Evolutionary conservation across 2,888 invertebrate genomes (phyloP).

Genomic region (Apodemia duryi): DNA sequence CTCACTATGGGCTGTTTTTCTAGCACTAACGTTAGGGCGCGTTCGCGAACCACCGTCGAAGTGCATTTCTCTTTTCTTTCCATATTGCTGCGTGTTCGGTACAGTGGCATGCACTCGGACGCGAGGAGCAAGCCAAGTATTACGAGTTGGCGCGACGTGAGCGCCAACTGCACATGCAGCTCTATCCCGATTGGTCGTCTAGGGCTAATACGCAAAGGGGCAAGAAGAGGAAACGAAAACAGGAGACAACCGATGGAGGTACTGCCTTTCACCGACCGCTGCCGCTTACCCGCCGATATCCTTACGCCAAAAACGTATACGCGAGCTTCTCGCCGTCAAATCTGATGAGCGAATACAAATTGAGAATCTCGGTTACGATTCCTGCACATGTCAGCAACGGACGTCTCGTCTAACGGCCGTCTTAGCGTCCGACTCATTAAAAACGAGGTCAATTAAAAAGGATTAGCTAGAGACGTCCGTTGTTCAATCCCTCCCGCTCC

Average conservation of each 20-base stretch:
- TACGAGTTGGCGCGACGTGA: slow-evolving; percentile 99
- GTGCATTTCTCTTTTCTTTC: slow-evolving; percentile 79
- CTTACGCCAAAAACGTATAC: slow-evolving; percentile 17
- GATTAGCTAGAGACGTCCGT: slow-evolving; percentile 66
- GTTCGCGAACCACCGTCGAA: slow-evolving; percentile 64
- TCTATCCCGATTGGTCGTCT: slow-evolving; percentile 99
- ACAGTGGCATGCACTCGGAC: slow-evolving; percentile 99
- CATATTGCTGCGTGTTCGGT: slow-evolving; percentile 73
- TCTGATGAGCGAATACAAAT: slow-evolving; percentile 19
- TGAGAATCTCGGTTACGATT: slow-evolving; percentile 41
- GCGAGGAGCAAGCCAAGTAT: slow-evolving; percentile 99
- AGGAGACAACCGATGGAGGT: slow-evolving; percentile 98
- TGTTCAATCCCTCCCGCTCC: slow-evolving; percentile 43
- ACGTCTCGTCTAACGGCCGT: slow-evolving; percentile 47
- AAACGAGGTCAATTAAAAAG: slow-evolving; percentile 72
- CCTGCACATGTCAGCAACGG: slow-evolving; percentile 45
- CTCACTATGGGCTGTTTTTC: slow-evolving; percentile 83
- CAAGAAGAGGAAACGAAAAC: slow-evolving; percentile 99
- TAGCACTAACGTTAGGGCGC: slow-evolving; percentile 82
- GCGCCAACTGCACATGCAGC: slow-evolving; percentile 99
- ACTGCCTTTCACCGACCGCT: slow-evolving; percentile 79
- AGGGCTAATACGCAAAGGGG: slow-evolving; percentile 99
- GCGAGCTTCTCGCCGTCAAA: slow-evolving; percentile 25
- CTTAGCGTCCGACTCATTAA: slow-evolving; percentile 51
- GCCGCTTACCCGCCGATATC: slow-evolving; percentile 46